Evolutionary conservation across 2,797 vertebrate species (phyloP), one percentile per base, ranked within the genome.

Genomic region (Hippocampus kuda): DNA sequence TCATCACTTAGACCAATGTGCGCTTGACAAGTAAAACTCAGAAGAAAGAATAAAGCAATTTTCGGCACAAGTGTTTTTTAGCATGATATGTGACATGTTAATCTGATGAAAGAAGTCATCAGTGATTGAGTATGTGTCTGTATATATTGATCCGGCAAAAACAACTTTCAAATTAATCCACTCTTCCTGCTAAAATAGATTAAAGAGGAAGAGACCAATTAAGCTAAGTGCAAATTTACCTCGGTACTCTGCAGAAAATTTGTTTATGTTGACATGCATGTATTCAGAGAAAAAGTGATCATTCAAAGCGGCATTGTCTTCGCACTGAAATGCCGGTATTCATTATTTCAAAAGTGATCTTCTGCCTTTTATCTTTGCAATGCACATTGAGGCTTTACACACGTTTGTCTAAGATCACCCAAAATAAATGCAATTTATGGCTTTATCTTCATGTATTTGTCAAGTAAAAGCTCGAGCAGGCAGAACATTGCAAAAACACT

Each of bases 341-440:
- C 78, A 82, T 73, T 73, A 83, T 84, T 85, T 86, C 82, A 87
- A 87, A 88, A 80, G 49, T 72, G 68, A 69, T 54, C 69, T 80
- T n/a, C n/a, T n/a, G 80, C 78, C 81, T 88, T 88, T 86, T 82
- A 88, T 87, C 79, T 84, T 78, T 72, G 57, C n/a, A 9, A 62
- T 73, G 77, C 77, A 72, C 41, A 42, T 74, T 70, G 79, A 82
- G 80, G 72, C 80, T 72, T 74, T 41, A 48, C 65, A 66, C 15
- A 81, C 48, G 73, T 81, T 75, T 77, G 60, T 70, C 77, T 59
- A 61, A 79, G 69, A 75, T 70, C 68, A 68, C 76, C 64, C 54
- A 69, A 81, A 65, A 76, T 76, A 75, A 60, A 72, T 44, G 12
- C 53, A 51, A 51, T 51, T 51, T 6, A 8, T 68, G 51, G n/a